Base-by-base conservation (phyloP, 2,888 invertebrate genomes). In the Epirrhoe alternata region DNA sequence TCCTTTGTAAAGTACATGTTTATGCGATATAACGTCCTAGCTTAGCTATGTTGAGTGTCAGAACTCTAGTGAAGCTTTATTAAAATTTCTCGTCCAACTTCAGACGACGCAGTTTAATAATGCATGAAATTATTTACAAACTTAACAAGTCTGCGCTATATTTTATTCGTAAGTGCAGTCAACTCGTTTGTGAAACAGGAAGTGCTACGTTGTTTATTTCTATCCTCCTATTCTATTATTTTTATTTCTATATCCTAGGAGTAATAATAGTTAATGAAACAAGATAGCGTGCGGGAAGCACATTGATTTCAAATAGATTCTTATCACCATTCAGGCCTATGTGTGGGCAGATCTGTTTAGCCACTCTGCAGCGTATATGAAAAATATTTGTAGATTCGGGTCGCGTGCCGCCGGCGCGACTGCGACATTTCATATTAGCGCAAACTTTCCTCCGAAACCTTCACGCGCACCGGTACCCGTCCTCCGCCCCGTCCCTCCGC, bases 61-160 rank as follows among this genome's bases (percentile, higher is more conserved):
- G 64, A 62, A 74, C 74, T 68, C 74, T 61, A 61, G 66, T 54
- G 73, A 57, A 71, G 75, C 77, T 81, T 84, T 78, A 86, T 85
- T 84, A 83, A 83, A 83, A 82, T 84, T 79, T 81, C 76, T 76
- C 75, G 72, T 77, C 78, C 76, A 76, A 77, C 77, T 77, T 68
- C 61, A 66, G 75, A 75, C 77, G 75, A 76, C 74, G 73, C 76
- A 77, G 78, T 84, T 86, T 80, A 85, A 85, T 86, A 83, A 84
- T 86, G 80, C 82, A 83, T 72, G 75, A 83, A 85, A 84, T 81
- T 79, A 78, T 83, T 82, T 79, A 74, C 72, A 64, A 64, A 74
- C 55, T 63, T 52, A 61, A 61, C 56, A 56, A 67, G 51, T 67
- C 52, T 51, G 52, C 12, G 63, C 67, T 63, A 63, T 63, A 63